A percentile compares a stretch with the other conserved stretches of the same genome.
These are phyloP conservation scores for Grus americana DNA, from an alignment of 2,113 vertebrate genomes.

Conservation along the genomic window DNA sequence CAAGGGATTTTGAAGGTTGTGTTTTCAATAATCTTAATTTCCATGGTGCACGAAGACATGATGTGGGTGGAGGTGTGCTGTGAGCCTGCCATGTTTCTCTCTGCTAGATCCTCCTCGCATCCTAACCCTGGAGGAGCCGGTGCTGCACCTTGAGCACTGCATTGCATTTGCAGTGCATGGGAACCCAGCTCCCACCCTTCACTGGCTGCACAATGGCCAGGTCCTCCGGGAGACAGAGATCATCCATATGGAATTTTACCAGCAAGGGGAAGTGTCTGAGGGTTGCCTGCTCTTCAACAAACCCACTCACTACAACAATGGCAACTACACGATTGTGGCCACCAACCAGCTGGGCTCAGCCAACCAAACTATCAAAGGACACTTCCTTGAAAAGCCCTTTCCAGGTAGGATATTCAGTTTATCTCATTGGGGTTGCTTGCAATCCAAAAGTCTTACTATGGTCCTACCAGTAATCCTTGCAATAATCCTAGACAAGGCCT, in stretches of 20 bases:
- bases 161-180: slow-evolving; percentile 93
- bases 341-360: slow-evolving; percentile 88
- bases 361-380: slow-evolving; percentile 90
- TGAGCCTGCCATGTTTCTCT: slow-evolving; percentile 45
- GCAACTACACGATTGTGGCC: slow-evolving; percentile 96
- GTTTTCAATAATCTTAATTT: not conserved
- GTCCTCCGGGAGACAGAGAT: slow-evolving; percentile 85
- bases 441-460: not conserved
- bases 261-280: slow-evolving; percentile 89
- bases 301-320: slow-evolving; percentile 96
- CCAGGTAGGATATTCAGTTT: slow-evolving; percentile 72
- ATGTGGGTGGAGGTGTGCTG: not conserved
- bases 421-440: not conserved
- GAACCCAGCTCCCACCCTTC: slow-evolving; percentile 89
- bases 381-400: slow-evolving; percentile 88
- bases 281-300: slow-evolving; percentile 95
- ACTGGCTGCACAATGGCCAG: slow-evolving; percentile 89
- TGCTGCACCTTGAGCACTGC: slow-evolving; percentile 90
- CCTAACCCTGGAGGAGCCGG: slow-evolving; percentile 88
- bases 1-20: not conserved
- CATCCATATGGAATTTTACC: slow-evolving; percentile 87
- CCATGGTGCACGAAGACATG: not conserved
- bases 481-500: not conserved
- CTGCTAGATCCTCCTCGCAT: slow-evolving; percentile 91
- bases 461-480: not conserved